Evolutionary conservation across 2,797 vertebrate species (phyloP), one percentile per base, ranked within the genome.

Genomic region (Enteromius unitaeniatus): DNA sequence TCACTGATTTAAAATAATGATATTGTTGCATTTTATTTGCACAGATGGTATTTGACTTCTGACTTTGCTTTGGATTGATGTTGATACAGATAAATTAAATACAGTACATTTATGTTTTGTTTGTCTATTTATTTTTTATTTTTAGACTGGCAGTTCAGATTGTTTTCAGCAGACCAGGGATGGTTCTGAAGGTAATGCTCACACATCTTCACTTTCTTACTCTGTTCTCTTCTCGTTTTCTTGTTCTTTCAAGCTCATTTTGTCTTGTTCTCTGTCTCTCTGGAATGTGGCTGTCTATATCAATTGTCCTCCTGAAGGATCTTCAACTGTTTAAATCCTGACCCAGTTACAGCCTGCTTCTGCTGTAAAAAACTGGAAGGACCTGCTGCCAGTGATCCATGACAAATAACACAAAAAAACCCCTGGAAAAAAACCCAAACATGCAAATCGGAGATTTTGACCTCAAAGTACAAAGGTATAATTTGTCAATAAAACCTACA

Each of bases 401-500:
- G 14, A 62, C 58, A 28, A 62, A 11, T 58, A 51, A 62, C 13
- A 28, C 13, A 62, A n/a, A n/a, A n/a, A n/a, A n/a, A n/a, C n/a
- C n/a, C n/a, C n/a, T n/a, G n/a, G n/a, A n/a, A n/a, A n/a, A n/a
- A n/a, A n/a, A n/a, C n/a, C 13, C 26, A 28, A 62, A 14, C 58
- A 60, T 26, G 11, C 23, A 62, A 28, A 62, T 26, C 23, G 28
- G 26, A 62, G n/a, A 19, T 72, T 47, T 47, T 19, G 69, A 47
- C n/a, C n/a, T 70, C 0, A 3, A 70, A 49, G 69, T 51, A 49
- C 15, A 51, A 5, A 2, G 2, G 49, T n/a, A 37, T 0, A 11
- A 53, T 74, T 53, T 74, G 28, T 74, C 47, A 74, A 19, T 70
- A n/a, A 28, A 72, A 47, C 42, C 13, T 47, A 26, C 17, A 73